phyloP scores from a whole-genome alignment of 2,797 vertebrate genomes.

The Synaphobranchus kaupii region DNA sequence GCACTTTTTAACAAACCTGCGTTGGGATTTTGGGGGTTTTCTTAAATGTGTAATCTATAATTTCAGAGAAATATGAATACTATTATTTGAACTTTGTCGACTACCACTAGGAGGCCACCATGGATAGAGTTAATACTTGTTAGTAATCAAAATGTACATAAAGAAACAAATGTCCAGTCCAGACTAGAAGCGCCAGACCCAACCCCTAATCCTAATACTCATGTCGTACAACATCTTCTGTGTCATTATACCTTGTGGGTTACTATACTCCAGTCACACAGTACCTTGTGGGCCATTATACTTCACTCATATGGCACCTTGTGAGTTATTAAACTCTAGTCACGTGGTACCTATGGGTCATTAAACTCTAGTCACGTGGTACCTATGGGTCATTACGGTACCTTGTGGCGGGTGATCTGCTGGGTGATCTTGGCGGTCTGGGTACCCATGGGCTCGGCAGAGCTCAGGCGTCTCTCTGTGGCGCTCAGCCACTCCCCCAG shows the following conservation, averaged over 20 bases:
- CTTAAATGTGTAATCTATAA: too few relatives aligned
- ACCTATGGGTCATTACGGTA: slow-evolving; percentile 53
- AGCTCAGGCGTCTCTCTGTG: slow-evolving; percentile 91
- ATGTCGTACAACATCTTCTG: background rate
- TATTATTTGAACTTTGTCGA: too few relatives aligned
- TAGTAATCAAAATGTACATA: background rate
- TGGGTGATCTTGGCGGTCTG: slow-evolving; percentile 95
- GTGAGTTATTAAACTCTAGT: background rate
- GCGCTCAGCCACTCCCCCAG: slow-evolving; percentile 90
- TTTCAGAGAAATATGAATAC: too few relatives aligned
- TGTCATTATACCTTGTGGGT: background rate
- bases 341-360: background rate
- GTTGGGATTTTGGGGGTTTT: too few relatives aligned
- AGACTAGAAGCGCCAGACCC: too few relatives aligned
- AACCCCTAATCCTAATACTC: background rate
- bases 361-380: background rate
- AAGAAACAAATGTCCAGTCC: background rate
- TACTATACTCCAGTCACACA: background rate
- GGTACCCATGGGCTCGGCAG: slow-evolving; percentile 94
- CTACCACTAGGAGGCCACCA: too few relatives aligned
- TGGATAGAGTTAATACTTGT: background rate
- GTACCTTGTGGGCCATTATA: background rate
- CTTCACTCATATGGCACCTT: background rate
- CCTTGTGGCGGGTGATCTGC: slow-evolving; percentile 96
- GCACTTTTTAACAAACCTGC: too few relatives aligned